phyloP scores from a whole-genome alignment of 2,888 invertebrate genomes.

The Drosophila kambysellisi region DNA sequence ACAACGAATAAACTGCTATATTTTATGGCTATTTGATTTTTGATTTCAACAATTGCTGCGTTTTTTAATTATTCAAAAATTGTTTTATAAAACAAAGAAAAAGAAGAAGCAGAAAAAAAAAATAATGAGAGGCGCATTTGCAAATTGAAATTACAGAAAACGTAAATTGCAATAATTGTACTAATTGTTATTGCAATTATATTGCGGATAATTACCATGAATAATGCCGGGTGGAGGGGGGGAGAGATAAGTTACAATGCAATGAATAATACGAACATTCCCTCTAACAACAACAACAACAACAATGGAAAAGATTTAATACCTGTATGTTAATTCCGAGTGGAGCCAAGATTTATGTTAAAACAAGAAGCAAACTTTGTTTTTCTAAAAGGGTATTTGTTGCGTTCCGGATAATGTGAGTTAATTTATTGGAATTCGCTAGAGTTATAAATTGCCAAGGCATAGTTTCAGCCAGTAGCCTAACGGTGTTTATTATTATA shows the following conservation, averaged over 20 bases:
- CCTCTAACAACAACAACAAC: slow-evolving; percentile 4
- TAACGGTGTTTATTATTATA: not conserved
- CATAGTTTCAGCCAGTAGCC: not conserved
- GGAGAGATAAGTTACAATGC: slow-evolving; percentile 47
- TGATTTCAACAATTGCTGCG: slow-evolving; percentile 7
- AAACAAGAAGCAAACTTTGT: slow-evolving; percentile 36
- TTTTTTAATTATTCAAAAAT: slow-evolving; percentile 13
- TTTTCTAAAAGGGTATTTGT: slow-evolving; percentile 11
- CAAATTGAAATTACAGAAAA: slow-evolving; percentile 74
- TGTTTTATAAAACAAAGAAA: slow-evolving; percentile 19
- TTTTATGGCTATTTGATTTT: slow-evolving; percentile 12
- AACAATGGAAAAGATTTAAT: not conserved
- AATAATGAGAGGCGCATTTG: slow-evolving; percentile 61
- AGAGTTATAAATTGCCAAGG: not conserved
- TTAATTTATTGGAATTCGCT: slow-evolving; percentile 22
- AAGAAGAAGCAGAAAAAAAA: not conserved
- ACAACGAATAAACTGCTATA: not conserved
- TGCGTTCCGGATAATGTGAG: slow-evolving; percentile 17
- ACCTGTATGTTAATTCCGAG: slow-evolving; percentile 23
- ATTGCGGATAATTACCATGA: slow-evolving; percentile 74
- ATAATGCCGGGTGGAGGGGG: slow-evolving; percentile 55
- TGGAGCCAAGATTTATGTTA: slow-evolving; percentile 29
- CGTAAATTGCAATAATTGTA: slow-evolving; percentile 76
- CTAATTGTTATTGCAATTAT: slow-evolving; percentile 80
- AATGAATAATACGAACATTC: slow-evolving; percentile 57